These are phyloP conservation scores for Sus cebifrons DNA, from an alignment of 2,797 vertebrate species.

Conservation along the genomic window DNA sequence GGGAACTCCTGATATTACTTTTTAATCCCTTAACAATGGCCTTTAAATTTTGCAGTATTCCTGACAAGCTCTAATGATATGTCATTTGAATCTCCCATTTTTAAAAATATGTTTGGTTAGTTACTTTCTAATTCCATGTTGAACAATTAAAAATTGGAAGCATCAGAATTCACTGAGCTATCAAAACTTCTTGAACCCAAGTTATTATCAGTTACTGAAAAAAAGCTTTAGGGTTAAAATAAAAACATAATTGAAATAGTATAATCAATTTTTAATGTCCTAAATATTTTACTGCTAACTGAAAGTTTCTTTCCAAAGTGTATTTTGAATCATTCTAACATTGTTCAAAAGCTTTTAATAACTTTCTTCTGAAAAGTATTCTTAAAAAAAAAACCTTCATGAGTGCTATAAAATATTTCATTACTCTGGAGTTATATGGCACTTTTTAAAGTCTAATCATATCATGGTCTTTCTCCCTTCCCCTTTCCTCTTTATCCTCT, in stretches of 20 bases:
- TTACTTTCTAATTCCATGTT: neutral
- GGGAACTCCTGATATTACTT: neutral
- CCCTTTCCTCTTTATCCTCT: conserved; percentile 26
- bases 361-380: conserved; percentile 59
- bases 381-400: conserved; percentile 12
- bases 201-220: conserved; percentile 19
- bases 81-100: neutral
- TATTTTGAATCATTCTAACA: conserved; percentile 67
- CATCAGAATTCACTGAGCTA: neutral
- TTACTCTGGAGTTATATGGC: conserved; percentile 33
- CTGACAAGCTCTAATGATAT: neutral
- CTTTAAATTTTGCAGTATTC: neutral
- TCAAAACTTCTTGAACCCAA: conserved; percentile 36
- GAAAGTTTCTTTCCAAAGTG: conserved; percentile 48
- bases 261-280: conserved; percentile 50
- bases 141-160: conserved; percentile 46
- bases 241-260: conserved; percentile 46
- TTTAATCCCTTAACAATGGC: neutral
- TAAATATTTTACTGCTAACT: conserved; percentile 11
- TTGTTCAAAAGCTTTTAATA: conserved; percentile 76
- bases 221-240: neutral
- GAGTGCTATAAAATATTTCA: conserved; percentile 69
- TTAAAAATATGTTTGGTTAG: neutral
- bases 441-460: conserved; percentile 60
- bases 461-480: neutral